phyloP scores from a whole-genome alignment of 2,888 invertebrate genomes.

The Ormyrus rosae region DNA sequence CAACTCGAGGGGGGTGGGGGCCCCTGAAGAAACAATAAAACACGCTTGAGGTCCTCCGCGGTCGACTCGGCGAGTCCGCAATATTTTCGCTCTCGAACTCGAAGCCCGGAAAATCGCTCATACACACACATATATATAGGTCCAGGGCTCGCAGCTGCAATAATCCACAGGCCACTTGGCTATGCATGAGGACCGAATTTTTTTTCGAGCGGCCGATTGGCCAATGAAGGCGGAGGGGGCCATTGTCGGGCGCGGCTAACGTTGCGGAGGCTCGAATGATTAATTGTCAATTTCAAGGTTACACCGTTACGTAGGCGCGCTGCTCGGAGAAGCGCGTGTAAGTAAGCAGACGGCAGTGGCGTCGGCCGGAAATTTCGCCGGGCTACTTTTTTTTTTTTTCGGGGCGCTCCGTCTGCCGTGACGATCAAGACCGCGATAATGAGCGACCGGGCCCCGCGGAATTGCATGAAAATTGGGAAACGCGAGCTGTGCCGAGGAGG shows the following conservation, averaged over 20 bases:
- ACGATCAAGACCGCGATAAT: conserved; percentile 59
- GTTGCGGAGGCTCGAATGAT: conserved; percentile 20
- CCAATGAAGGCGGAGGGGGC: neutral
- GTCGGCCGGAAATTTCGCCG: conserved; percentile 46
- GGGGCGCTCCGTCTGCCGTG: conserved; percentile 46
- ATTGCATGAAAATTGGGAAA: conserved; percentile 55
- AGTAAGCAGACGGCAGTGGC: neutral
- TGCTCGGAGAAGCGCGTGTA: neutral
- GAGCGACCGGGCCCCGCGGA: neutral
- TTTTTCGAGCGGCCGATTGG: conserved; percentile 25
- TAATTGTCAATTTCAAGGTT: conserved; percentile 51
- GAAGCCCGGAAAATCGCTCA: conserved; percentile 2
- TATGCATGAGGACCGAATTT: conserved; percentile 26
- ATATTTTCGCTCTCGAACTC: neutral
- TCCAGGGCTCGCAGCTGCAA: neutral
- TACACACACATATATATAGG: neutral
- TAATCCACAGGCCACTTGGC: conserved; percentile 13
- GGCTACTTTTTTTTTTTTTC: conserved; percentile 33
- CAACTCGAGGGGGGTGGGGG: neutral
- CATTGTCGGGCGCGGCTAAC: conserved; percentile 16
- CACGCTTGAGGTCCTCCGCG: conserved; percentile 19
- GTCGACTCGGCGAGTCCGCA: neutral
- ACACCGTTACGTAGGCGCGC: neutral
- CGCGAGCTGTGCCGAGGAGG: neutral
- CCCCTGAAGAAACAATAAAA: conserved; percentile 38